Evolutionary conservation across 2,888 invertebrate genomes (phyloP).

Genomic region (Diogma glabrata): DNA sequence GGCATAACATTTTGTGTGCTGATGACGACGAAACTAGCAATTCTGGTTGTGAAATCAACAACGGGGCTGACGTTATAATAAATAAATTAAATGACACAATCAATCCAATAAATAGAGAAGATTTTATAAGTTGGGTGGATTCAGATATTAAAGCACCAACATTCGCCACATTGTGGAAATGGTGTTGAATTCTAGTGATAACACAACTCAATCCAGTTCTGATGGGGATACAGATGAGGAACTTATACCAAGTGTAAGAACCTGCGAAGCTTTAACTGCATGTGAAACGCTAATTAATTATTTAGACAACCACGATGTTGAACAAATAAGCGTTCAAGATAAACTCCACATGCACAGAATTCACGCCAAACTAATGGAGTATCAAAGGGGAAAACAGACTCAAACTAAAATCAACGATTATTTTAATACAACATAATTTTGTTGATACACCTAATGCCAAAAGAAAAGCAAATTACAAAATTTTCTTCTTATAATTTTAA

Average conservation of each 20-base stretch:
- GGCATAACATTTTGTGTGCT: neutral
- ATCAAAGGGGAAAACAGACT: too few relatives aligned
- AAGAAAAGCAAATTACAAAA: too few relatives aligned
- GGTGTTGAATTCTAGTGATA: neutral
- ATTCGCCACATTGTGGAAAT: neutral
- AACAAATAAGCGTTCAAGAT: too few relatives aligned
- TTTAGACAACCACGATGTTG: neutral
- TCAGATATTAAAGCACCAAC: neutral
- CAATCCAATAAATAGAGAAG: neutral
- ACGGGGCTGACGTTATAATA: neutral
- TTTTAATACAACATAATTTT: too few relatives aligned
- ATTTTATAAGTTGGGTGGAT: neutral
- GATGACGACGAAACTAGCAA: neutral
- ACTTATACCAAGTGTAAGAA: neutral
- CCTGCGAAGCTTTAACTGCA: neutral
- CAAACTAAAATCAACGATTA: too few relatives aligned
- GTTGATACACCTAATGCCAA: too few relatives aligned
- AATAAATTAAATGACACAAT: neutral
- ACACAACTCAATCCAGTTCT: neutral
- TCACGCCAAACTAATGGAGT: too few relatives aligned
- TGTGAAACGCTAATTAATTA: slow-evolving; percentile 1
- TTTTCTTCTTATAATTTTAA: too few relatives aligned
- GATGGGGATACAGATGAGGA: neutral
- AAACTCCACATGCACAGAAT: too few relatives aligned
- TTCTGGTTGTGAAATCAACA: neutral